A percentile compares a stretch with the other conserved stretches of the same genome.
Conservation (phyloP, 2,888 invertebrate species). For the Gymnocheta viridis region DNA sequence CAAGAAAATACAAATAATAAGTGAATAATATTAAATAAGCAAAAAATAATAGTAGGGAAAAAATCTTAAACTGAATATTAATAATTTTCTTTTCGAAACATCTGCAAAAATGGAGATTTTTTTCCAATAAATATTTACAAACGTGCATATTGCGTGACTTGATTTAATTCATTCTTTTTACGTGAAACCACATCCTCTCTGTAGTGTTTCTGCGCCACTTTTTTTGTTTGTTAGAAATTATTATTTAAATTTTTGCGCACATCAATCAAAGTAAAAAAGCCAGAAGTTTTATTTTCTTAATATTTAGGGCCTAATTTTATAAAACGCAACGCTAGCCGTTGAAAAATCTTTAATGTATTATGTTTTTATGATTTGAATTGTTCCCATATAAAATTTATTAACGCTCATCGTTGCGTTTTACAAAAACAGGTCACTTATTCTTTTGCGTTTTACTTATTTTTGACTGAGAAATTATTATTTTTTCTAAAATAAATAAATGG, state of each 20-base stretch:
- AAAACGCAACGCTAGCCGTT: no score
- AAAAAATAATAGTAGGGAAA: neutral
- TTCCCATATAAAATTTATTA: no score
- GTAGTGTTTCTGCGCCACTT: neutral
- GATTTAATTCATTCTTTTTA: slow-evolving; percentile 34
- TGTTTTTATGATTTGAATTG: no score
- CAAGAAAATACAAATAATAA: slow-evolving; percentile 27
- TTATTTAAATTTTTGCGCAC: neutral
- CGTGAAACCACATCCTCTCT: neutral
- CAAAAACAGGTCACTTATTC: no score
- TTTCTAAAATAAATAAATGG: no score
- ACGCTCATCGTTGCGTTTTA: no score
- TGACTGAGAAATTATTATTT: no score
- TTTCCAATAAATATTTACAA: slow-evolving; percentile 2
- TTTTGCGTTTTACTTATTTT: no score
- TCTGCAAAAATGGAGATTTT: neutral
- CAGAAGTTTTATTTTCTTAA: neutral
- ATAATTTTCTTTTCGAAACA: neutral
- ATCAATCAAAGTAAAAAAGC: neutral
- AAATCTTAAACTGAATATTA: slow-evolving; percentile 22
- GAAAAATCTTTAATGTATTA: no score
- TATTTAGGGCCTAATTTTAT: no score
- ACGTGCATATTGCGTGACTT: slow-evolving; percentile 58
- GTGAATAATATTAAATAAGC: slow-evolving; percentile 3
- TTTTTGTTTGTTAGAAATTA: neutral